Base-by-base conservation (phyloP, 2,888 invertebrate species). In the Ophraella communa region DNA sequence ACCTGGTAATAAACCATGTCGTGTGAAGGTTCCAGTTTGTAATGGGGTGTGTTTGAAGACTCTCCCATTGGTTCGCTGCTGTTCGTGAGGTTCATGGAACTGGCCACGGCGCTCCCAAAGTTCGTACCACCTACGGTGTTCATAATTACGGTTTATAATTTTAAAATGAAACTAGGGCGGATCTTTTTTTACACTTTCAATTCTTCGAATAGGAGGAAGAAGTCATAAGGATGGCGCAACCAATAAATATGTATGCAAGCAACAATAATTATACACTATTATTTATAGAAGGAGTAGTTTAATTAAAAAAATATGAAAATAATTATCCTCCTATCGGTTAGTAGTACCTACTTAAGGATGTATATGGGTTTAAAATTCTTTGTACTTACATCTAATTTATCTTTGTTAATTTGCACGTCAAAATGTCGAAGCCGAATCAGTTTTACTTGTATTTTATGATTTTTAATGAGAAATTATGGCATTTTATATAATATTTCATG, bases 1-100 rank as follows among this genome's bases (percentile, higher is more conserved):
- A 92, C 92, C 86, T 91, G 92, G 80, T 93, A 94, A 82, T 93
- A 95, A 83, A 94, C 86, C 80, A 90, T 88, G 70, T 94, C 91
- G 73, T 89, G 86, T 75, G 88, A 80, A 78, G 88, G 77, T 85
- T 94, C 84, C 84, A 92, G 85, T 82, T 91, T 91, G 78, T 90
- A 91, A 69, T 85, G 82, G 24, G 85, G 80, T 66, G 85, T 84
- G 51, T 84, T 82, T 59, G 81, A 83, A n/a, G 86, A 84, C 72
- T 86, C 86, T 17, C 84, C 83, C 81, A 89, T 87, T 20, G 90
- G 88, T 77, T 91, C 90, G 73, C 88, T 89, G 76, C 89, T 88
- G 79, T 91, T 91, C 42, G 91, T 90, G 73, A 92, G 82, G 80
- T 91, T 91, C 89, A 92, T 91, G 62, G 91, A 91, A 63, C 91